A percentile compares a stretch with the other conserved stretches of the same genome.
phyloP scores from a whole-genome alignment of 2,888 invertebrate species.

The Phrixothrix hirtus region DNA sequence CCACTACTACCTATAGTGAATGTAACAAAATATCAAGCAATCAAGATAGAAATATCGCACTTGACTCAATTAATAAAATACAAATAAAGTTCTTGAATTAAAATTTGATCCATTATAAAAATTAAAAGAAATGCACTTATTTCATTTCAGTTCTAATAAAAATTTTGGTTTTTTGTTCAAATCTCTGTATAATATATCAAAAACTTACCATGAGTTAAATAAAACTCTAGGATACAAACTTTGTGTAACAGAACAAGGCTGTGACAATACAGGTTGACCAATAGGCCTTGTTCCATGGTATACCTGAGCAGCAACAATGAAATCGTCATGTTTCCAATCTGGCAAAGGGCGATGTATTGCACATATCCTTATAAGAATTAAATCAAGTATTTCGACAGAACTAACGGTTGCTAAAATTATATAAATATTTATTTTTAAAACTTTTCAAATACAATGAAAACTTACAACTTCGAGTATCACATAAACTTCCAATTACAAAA shows the following conservation, averaged over 20 bases:
- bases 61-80: too few relatives aligned
- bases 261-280: slow-evolving; percentile 71
- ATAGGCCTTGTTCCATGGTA: slow-evolving; percentile 86
- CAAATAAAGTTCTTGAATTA: too few relatives aligned
- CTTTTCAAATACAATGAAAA: too few relatives aligned
- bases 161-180: too few relatives aligned
- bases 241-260: slow-evolving; percentile 70
- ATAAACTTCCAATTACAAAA: slow-evolving; percentile 65
- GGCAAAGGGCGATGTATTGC: slow-evolving; percentile 77
- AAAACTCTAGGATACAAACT: slow-evolving; percentile 72
- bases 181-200: neutral
- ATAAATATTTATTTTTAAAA: too few relatives aligned
- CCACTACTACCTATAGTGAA: too few relatives aligned
- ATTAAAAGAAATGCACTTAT: too few relatives aligned
- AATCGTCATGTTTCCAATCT: slow-evolving; percentile 84
- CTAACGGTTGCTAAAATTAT: slow-evolving; percentile 64
- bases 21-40: too few relatives aligned
- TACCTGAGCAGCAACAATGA: slow-evolving; percentile 81
- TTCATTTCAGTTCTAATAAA: too few relatives aligned
- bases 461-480: slow-evolving; percentile 49
- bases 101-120: too few relatives aligned
- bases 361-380: slow-evolving; percentile 79
- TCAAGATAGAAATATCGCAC: too few relatives aligned
- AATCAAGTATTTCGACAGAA: slow-evolving; percentile 72
- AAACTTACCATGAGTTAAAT: slow-evolving; percentile 80